Evolutionary conservation across 1,140 invertebrate species (phyloP).

Genomic region (Dendrolimus kikuchii): DNA sequence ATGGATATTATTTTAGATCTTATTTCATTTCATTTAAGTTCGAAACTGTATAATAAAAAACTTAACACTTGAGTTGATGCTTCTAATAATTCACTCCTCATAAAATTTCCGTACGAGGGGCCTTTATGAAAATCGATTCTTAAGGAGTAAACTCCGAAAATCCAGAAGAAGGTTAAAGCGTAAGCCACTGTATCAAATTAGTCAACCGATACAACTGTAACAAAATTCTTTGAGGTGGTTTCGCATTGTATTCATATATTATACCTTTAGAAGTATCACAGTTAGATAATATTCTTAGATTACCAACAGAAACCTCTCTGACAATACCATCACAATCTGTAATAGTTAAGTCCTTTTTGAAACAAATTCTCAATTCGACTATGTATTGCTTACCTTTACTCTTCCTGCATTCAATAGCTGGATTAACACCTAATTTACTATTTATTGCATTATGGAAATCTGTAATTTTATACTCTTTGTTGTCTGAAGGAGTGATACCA

Average conservation of each 20-base stretch:
- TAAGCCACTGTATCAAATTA: conserved; percentile 73
- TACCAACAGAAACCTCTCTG: conserved; percentile 32
- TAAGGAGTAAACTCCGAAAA: too few relatives aligned
- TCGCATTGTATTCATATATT: conserved; percentile 70
- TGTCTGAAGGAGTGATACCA: conserved; percentile 74
- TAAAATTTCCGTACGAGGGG: too few relatives aligned
- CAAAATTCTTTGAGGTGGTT: conserved; percentile 38
- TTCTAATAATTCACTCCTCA: too few relatives aligned
- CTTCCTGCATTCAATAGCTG: conserved; percentile 75
- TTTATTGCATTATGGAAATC: conserved; percentile 75
- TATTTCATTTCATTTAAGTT: too few relatives aligned
- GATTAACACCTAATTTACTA: conserved; percentile 71
- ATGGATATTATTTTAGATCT: too few relatives aligned
- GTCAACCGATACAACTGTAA: conserved; percentile 72
- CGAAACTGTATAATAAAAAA: too few relatives aligned
- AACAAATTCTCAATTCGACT: conserved; percentile 79
- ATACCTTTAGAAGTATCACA: conserved; percentile 72
- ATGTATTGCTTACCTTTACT: conserved; percentile 75
- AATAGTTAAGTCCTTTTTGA: conserved; percentile 75
- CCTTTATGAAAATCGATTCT: too few relatives aligned
- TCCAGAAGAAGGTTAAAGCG: conserved; percentile 46
- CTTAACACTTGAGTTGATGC: too few relatives aligned
- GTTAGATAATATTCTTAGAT: conserved; percentile 70
- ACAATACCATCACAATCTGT: conserved; percentile 73
- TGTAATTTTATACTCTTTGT: conserved; percentile 71